phyloP scores from a whole-genome alignment of 2,888 invertebrate species.

The Allophyes oxyacanthae region DNA sequence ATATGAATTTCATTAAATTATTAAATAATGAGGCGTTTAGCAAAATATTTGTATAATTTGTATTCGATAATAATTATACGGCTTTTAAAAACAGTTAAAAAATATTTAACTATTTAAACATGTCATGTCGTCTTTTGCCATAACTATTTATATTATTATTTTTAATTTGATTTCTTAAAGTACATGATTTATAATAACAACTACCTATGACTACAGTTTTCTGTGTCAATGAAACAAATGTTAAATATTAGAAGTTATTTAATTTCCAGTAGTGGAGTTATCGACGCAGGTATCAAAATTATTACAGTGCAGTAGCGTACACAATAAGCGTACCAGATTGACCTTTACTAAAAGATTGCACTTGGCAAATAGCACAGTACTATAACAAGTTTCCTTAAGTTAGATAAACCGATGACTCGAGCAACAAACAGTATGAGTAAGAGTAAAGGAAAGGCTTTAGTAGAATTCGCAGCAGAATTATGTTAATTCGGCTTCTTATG shows the following conservation, averaged over 20 bases:
- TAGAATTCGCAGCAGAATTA: conserved; percentile 74
- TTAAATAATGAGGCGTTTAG: conserved; percentile 31
- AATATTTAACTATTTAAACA: too few relatives aligned
- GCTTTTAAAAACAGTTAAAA: neutral
- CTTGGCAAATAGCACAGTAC: conserved; percentile 43
- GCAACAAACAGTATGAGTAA: conserved; percentile 70
- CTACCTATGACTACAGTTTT: too few relatives aligned
- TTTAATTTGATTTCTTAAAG: too few relatives aligned
- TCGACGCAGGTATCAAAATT: conserved; percentile 3
- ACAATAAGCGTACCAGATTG: conserved; percentile 23
- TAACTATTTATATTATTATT: too few relatives aligned
- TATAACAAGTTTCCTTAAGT: conserved; percentile 54
- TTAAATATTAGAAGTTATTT: neutral
- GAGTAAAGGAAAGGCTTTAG: conserved; percentile 77
- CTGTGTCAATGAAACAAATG: too few relatives aligned
- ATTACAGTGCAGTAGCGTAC: conserved; percentile 9
- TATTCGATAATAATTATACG: conserved; percentile 4
- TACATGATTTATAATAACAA: too few relatives aligned
- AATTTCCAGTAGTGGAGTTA: neutral
- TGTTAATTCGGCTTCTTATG: conserved; percentile 87
- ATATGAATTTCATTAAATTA: conserved; percentile 33
- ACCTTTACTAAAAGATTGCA: conserved; percentile 37
- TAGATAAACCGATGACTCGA: conserved; percentile 61
- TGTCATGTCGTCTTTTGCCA: too few relatives aligned
- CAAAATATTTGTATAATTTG: conserved; percentile 1